Percentiles rank a stretch among this genome's conserved stretches.
These are phyloP conservation scores for Zelostemma sp. DNA, from an alignment of 1,140 invertebrate species.

Conservation along the genomic window DNA sequence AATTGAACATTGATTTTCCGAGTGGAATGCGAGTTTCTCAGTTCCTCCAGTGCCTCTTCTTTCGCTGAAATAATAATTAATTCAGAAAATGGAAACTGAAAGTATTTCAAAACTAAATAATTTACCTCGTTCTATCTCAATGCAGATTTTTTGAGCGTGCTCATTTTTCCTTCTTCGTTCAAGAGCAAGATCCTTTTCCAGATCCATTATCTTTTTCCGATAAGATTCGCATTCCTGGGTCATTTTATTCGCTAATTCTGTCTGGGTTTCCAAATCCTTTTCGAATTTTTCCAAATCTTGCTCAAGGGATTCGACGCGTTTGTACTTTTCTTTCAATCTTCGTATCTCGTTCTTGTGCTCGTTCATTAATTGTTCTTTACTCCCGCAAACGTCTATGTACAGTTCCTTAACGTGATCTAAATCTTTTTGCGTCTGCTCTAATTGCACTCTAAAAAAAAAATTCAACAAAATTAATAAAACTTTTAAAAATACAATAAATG, in stretches of 20 bases:
- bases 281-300: slow-evolving; percentile 50
- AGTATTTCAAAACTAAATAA: slow-evolving; percentile 2
- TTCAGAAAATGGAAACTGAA: too few relatives aligned
- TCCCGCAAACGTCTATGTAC: slow-evolving; percentile 65
- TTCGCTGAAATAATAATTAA: slow-evolving; percentile 57
- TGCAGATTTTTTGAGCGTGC: slow-evolving; percentile 56
- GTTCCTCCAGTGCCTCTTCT: slow-evolving; percentile 61
- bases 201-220: slow-evolving; percentile 56
- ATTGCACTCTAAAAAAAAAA: slow-evolving; percentile 57
- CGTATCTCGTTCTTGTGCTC: slow-evolving; percentile 61
- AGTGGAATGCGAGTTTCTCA: slow-evolving; percentile 59
- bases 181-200: slow-evolving; percentile 58
- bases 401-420: slow-evolving; percentile 64
- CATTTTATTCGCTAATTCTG: slow-evolving; percentile 52
- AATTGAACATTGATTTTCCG: slow-evolving; percentile 58
- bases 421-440: slow-evolving; percentile 64
- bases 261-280: slow-evolving; percentile 53
- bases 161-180: slow-evolving; percentile 58
- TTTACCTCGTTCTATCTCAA: slow-evolving; percentile 61
- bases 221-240: slow-evolving; percentile 54
- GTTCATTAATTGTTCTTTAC: slow-evolving; percentile 58
- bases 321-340: slow-evolving; percentile 55
- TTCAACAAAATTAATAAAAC: not conserved
- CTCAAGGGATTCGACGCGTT: slow-evolving; percentile 46
- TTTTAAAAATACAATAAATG: slow-evolving; percentile 3